Conservation (phyloP, 2,888 invertebrate species). For the Steromphala cineraria region DNA sequence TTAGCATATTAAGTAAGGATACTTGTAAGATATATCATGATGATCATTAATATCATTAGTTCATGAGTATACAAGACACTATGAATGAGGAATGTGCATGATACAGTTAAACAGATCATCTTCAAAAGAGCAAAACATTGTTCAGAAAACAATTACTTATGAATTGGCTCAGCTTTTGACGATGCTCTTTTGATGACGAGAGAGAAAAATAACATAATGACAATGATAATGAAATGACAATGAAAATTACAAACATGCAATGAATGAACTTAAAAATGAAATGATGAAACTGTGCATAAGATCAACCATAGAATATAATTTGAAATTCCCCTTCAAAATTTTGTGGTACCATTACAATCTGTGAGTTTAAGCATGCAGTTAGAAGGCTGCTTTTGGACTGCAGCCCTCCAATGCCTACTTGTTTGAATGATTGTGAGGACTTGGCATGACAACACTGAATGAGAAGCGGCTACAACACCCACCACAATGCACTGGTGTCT, state of each 20-base stretch:
- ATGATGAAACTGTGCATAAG: background rate
- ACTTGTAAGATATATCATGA: no score
- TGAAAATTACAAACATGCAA: background rate
- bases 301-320: background rate
- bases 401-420: no score
- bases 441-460: background rate
- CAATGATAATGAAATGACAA: background rate
- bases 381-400: background rate
- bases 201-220: background rate
- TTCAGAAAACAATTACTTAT: background rate
- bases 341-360: background rate
- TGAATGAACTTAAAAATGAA: background rate
- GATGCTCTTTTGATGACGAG: no score
- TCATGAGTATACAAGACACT: no score
- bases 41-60: no score
- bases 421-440: no score
- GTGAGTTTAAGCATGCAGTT: background rate
- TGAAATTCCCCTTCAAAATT: background rate
- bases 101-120: background rate
- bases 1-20: no score
- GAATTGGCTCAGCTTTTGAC: background rate
- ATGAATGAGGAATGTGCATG: background rate
- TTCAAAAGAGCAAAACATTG: background rate
- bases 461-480: slow-evolving; percentile 25
- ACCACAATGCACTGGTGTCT: slow-evolving; percentile 20